These are phyloP conservation scores for Brevimyrus niger DNA, from an alignment of 2,113 vertebrate species.

Conservation along the genomic window DNA sequence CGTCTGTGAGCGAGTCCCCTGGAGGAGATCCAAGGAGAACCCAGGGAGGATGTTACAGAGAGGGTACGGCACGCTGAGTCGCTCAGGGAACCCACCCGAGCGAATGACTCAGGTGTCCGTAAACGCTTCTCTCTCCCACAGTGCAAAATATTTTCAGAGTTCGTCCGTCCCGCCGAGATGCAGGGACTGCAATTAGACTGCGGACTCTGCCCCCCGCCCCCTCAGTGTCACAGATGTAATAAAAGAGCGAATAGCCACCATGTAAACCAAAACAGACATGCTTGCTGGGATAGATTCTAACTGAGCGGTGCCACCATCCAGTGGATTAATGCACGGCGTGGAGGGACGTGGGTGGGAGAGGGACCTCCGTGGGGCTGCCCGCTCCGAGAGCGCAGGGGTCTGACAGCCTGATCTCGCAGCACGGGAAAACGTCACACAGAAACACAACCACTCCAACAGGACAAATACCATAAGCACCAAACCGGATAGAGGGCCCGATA, in stretches of 20 bases:
- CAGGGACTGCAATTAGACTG: background rate
- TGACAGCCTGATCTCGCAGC: background rate
- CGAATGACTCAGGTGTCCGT: conserved; percentile 13
- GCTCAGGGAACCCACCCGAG: background rate
- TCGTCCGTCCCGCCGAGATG: background rate
- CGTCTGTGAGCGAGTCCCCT: background rate
- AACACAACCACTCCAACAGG: background rate
- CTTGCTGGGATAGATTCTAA: background rate
- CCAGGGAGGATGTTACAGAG: background rate
- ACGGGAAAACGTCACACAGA: background rate
- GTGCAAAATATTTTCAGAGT: background rate
- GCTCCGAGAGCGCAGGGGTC: background rate
- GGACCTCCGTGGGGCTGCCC: background rate
- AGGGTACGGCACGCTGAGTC: background rate
- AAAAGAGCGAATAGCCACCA: background rate
- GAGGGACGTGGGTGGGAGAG: background rate
- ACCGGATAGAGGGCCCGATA: background rate
- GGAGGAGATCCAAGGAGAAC: conserved; percentile 5
- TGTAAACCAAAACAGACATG: background rate
- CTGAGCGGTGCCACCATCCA: background rate
- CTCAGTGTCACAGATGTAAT: too few relatives aligned
- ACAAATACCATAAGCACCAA: background rate
- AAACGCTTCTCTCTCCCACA: conserved; percentile 7
- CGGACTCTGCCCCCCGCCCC: background rate
- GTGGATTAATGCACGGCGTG: background rate